Conservation (phyloP, 2,113 vertebrate genomes). For the Bubo blakistoni region DNA sequence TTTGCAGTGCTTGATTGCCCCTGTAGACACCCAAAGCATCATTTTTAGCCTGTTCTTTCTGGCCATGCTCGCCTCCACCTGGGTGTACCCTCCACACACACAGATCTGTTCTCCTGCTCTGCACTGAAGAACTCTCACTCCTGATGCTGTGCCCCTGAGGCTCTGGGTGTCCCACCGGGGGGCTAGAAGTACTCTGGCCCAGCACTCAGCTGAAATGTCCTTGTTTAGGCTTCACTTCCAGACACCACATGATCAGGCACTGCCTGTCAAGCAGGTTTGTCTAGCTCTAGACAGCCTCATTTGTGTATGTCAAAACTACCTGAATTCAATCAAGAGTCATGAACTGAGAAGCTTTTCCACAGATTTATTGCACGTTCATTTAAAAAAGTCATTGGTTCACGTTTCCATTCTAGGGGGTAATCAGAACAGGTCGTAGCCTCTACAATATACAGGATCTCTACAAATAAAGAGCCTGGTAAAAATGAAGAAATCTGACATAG, state of each 20-base stretch:
- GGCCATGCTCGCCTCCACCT: neutral
- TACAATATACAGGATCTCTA: neutral
- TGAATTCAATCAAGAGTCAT: neutral
- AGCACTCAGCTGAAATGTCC: neutral
- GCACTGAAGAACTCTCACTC: neutral
- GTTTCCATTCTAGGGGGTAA: neutral
- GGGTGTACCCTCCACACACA: neutral
- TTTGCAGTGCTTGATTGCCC: neutral
- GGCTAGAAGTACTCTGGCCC: neutral
- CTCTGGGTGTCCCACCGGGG: accelerated
- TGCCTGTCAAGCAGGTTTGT: neutral
- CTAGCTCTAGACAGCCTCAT: neutral
- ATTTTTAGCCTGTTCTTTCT: neutral
- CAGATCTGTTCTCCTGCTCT: neutral
- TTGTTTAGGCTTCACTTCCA: neutral
- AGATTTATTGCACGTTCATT: slow-evolving; percentile 39
- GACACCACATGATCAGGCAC: neutral
- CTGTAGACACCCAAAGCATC: accelerated
- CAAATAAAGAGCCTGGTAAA: neutral
- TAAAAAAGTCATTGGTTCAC: neutral
- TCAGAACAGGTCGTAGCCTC: neutral
- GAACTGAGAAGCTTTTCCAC: neutral
- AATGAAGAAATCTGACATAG: neutral
- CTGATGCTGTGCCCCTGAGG: neutral
- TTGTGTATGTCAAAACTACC: neutral